phyloP scores from a whole-genome alignment of 2,113 vertebrate genomes.

The Trachemys scripta region DNA sequence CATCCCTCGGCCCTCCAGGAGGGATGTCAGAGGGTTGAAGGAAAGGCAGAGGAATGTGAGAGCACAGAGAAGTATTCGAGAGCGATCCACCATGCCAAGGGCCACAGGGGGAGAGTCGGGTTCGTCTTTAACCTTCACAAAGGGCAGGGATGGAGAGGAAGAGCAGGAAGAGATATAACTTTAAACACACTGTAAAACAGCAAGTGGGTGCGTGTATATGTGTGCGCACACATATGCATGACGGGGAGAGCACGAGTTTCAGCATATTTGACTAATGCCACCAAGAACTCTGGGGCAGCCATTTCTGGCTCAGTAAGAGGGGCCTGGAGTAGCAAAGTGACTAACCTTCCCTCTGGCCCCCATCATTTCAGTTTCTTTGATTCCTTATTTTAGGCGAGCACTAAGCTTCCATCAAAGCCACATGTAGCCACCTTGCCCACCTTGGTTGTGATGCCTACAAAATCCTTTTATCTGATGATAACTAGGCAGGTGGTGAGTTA shows the following conservation, averaged over 20 bases:
- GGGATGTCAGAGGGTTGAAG: conserved; percentile 93
- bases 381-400: not conserved
- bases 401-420: conserved; percentile 1
- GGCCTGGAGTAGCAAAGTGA: not conserved
- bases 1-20: conserved; percentile 81
- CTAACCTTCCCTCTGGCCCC: not conserved
- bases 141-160: not conserved
- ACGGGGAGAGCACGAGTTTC: accelerated
- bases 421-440: not conserved
- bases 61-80: conserved; percentile 94
- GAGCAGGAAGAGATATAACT: not conserved
- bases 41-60: conserved; percentile 97
- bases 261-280: not conserved
- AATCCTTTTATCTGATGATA: not conserved
- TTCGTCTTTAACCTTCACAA: conserved; percentile 93
- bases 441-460: not conserved
- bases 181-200: not conserved
- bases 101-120: conserved; percentile 92
- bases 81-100: conserved; percentile 98
- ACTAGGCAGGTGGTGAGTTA: not conserved
- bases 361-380: not conserved
- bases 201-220: not conserved
- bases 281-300: not conserved
- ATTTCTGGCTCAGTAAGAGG: conserved; percentile 2
- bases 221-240: not conserved